Evolutionary conservation across 2,888 invertebrate genomes (phyloP).

Genomic region (Zhengitettix transpicula): DNA sequence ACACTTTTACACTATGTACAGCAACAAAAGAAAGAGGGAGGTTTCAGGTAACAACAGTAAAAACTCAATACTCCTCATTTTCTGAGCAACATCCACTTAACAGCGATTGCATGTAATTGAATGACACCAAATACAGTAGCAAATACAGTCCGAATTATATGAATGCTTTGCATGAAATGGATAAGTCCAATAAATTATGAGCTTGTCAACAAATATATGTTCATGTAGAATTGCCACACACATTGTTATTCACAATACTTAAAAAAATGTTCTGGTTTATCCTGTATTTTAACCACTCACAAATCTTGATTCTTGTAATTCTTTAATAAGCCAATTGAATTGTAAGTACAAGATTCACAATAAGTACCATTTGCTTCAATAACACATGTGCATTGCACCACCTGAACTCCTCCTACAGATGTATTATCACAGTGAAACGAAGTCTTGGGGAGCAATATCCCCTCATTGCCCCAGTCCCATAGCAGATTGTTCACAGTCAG

Average conservation of each 20-base stretch:
- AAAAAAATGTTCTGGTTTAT: constrained; percentile 4
- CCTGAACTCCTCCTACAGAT: constrained; percentile 11
- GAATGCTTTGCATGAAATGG: not conserved
- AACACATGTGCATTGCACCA: not conserved
- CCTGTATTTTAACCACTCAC: not conserved
- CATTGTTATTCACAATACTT: constrained; percentile 2
- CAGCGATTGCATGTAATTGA: constrained; percentile 12
- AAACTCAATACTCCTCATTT: constrained; percentile 12
- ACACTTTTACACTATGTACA: constrained; percentile 14
- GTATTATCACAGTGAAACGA: constrained; percentile 15
- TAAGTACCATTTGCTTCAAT: too few species aligned
- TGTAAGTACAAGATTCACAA: too few species aligned
- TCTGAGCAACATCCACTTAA: constrained; percentile 15
- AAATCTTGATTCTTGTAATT: too few species aligned
- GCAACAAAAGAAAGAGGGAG: constrained; percentile 8
- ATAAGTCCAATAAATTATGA: not conserved
- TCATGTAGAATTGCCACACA: not conserved
- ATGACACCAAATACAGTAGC: constrained; percentile 15
- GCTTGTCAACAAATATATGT: not conserved
- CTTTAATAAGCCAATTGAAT: too few species aligned
- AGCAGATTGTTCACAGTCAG: not conserved
- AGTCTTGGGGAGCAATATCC: constrained; percentile 3
- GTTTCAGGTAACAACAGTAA: constrained; percentile 13
- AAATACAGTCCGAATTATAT: constrained; percentile 12
- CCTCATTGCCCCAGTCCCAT: constrained; percentile 11